Base-by-base conservation (phyloP, 2,797 vertebrate genomes). In the Epinephelus malabaricus region DNA sequence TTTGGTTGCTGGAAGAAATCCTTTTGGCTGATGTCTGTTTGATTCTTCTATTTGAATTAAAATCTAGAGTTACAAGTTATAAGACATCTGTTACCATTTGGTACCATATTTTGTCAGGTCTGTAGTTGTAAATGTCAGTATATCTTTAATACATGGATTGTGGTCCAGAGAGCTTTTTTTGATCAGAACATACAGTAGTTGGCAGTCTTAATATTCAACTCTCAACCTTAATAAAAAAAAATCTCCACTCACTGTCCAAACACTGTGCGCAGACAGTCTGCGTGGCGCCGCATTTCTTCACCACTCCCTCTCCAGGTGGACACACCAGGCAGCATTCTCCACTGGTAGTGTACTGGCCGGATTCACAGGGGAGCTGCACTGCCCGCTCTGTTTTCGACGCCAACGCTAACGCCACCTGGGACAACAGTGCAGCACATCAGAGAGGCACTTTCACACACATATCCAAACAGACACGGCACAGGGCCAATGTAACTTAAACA, bases 211-310 rank as follows among this genome's bases (percentile, higher is more conserved):
- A 59, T 43, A 25, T 19, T 45, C 7, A 27, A 54, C 73, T 67
- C 9, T 46, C 34, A 34, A 34, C 0, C 34, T 34, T 34, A 34
- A 63, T 63, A 12, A 43, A 43, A 9, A 10, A 40, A 72, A 58
- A 45, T 54, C 15, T 78, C 50, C 86, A 99, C 98, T 98, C 91
- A 99, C 98, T 99, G 96, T 99, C 98, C 93, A 97, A 89, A 92
- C 98, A 99, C 86, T 96, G 96, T 79, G 95, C 78, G 1, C 98
- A 99, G 79, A 96, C 91, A 0, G 98, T 99, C 94, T 99, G 97
- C 69, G 95, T 94, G 60, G 69, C 88, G 38, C 96, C 97, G 0
- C 98, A 99, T 23, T 89, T 90, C 84, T 91, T 94, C 80, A 91
- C 84, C 76, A 98, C 95, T 0, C 98, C 98, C 74, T 99, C 98